Conservation (phyloP, 2,113 vertebrate species). For the Panthera tigris region DNA sequence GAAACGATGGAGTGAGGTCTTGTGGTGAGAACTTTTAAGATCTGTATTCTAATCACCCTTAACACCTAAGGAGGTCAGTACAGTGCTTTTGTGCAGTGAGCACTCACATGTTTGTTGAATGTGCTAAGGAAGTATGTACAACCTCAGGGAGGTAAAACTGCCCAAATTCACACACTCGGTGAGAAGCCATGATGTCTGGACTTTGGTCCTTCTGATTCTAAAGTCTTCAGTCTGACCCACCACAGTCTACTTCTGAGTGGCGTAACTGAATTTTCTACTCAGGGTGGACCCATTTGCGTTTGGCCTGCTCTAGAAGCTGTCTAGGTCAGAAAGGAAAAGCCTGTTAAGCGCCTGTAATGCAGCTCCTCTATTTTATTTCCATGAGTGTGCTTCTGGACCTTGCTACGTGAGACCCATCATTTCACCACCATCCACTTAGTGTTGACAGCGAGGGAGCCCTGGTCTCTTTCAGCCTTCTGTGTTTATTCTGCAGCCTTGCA, state of each 20-base stretch:
- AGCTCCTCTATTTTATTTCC: neutral
- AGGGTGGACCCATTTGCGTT: neutral
- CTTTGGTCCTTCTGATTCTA: neutral
- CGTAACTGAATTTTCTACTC: neutral
- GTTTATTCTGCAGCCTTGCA: conserved; percentile 49
- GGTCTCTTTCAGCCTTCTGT: conserved; percentile 34
- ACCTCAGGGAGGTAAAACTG: neutral
- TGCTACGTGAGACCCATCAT: neutral
- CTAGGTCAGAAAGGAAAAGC: neutral
- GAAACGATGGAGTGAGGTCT: neutral
- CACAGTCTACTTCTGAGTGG: neutral
- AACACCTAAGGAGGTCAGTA: neutral
- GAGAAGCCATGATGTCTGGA: neutral
- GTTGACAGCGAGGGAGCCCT: conserved; percentile 33
- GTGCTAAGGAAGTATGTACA: neutral
- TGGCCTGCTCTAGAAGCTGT: neutral
- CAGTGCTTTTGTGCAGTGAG: neutral
- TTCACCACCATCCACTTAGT: neutral
- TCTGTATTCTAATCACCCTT: neutral
- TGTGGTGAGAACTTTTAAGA: neutral
- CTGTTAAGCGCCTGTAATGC: neutral
- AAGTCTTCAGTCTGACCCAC: neutral
- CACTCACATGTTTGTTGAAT: neutral
- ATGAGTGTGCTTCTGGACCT: neutral
- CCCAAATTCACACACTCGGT: neutral